Evolutionary conservation across 2,113 vertebrate species (phyloP), one percentile per base, ranked within the genome.

Genomic region (Sciurus niger): DNA sequence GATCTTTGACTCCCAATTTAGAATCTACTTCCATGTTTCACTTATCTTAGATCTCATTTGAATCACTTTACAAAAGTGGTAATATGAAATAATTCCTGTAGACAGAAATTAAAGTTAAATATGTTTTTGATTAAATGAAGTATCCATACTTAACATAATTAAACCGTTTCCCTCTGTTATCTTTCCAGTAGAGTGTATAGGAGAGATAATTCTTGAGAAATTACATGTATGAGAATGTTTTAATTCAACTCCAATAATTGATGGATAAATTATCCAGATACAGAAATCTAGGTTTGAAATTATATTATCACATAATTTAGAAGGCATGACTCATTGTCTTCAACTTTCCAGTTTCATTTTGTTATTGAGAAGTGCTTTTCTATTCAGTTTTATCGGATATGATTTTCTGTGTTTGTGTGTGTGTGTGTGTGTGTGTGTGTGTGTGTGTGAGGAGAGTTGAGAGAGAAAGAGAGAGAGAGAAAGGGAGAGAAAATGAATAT

Each of bases 321-420:
- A 83, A 93, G 9, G 40, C 32, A 83, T 90, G 53, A 77, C 65
- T 80, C 34, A 90, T 51, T 90, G 20, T 90, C 46, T 93, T 90
- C 24, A 86, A 82, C 24, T 7, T 95, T 80, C 28, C 13, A 82
- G 40, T 82, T 51, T 76, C 87, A 43, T 20, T 84, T 82, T 90
- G 55, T 20, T 89, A 53, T 70, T 90, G 20, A 65, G 84, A 89
- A 90, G 20, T n/a, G 8, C 34, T 96, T 74, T 68, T 11, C 0
- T 10, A 89, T n/a, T 96, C 25, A 78, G 24, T 68, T 68, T 89
- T 17, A 34, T 74, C 73, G 73, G 10, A 72, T 40, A 2, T 68
- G 17, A 84, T 77, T 68, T 68, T n/a, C 16, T 90, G 11, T 88
- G 40, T 58, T 58, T 58, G 60, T 28, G 10, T 55, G 10, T 80